phyloP scores from a whole-genome alignment of 1,140 invertebrate species.

The Berghia stephanieae region DNA sequence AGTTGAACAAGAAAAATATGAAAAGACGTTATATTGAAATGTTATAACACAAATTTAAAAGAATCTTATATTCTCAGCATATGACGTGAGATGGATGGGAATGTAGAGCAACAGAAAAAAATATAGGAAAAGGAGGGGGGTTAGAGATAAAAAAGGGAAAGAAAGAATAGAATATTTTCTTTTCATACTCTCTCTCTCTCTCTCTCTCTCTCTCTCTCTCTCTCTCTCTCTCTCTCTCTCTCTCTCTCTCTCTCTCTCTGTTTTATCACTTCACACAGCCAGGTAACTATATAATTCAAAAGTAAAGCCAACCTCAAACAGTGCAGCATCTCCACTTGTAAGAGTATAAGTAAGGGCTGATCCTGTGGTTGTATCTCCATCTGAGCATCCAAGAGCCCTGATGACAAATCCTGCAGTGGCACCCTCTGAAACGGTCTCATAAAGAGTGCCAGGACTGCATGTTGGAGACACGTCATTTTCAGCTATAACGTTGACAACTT shows the following conservation, averaged over 20 bases:
- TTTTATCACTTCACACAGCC: background rate
- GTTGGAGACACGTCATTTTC: slow-evolving; percentile 51
- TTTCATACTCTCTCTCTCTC: background rate
- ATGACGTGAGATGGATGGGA: too few species aligned
- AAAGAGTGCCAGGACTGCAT: slow-evolving; percentile 36
- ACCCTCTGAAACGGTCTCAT: slow-evolving; percentile 34
- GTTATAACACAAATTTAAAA: too few species aligned
- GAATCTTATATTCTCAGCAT: too few species aligned
- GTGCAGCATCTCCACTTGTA: slow-evolving; percentile 34
- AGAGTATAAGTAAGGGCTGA: slow-evolving; percentile 44
- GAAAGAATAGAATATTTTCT: too few species aligned
- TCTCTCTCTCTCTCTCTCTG: background rate
- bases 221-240: background rate
- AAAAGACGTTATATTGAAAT: too few species aligned
- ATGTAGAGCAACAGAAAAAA: too few species aligned
- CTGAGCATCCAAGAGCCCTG: slow-evolving; percentile 39
- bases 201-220: slow-evolving; percentile 22
- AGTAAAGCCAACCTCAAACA: slow-evolving; percentile 17
- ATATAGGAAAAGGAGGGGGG: too few species aligned
- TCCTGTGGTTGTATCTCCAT: slow-evolving; percentile 38
- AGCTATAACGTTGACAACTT: slow-evolving; percentile 45
- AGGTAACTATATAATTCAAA: background rate
- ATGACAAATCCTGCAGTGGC: background rate
- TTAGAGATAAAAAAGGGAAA: too few species aligned
- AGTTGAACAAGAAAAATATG: too few species aligned